Base-by-base conservation (phyloP, 2,888 invertebrate species). In the Dasysyrphus tricinctus region DNA sequence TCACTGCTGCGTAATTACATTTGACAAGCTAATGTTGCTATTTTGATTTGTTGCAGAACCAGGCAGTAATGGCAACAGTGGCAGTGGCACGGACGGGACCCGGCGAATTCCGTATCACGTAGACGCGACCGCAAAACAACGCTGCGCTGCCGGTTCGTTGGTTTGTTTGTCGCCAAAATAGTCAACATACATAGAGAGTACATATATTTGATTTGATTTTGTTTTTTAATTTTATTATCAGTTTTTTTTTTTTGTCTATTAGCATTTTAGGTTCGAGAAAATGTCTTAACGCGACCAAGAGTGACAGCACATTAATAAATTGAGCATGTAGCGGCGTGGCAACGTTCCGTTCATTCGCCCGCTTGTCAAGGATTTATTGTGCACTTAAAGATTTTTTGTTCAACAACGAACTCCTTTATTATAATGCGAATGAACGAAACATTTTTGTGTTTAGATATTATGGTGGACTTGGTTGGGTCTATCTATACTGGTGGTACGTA, bases 271-370 rank as follows among this genome's bases (percentile, higher is more conserved):
- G 54, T 80, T 85, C 37, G 61, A 42, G 77, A 81, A 82, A 77
- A 80, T 80, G 74, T 70, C 85, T 85, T 85, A 74, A 74, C 73
- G 74, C 85, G 77, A 77, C 85, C 77, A 63, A 63, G 51, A 81
- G 81, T 85, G 85, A 81, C 85, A 81, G 77, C 80, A 63, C 81
- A 85, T 85, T 85, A 85, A 85, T 85, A 85, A 69, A 85, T 81
- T 77, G 73, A 63, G 65, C 74, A 74, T 78, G 77, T 70, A 74
- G 77, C 77, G 29, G 77, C 77, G 29, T 74, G 51, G 69, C 69
- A 70, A 70, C 77, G 56, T 74, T n/a, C n/a, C n/a, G n/a, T n/a
- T n/a, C n/a, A n/a, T n/a, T 85, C 63, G 80, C 69, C 80, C 59
- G 76, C 80, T 80, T 76, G 84, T 80, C 84, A 84, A 61, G 77